Base-by-base conservation (phyloP, 2,113 vertebrate species). In the Taurulus bubalis region DNA sequence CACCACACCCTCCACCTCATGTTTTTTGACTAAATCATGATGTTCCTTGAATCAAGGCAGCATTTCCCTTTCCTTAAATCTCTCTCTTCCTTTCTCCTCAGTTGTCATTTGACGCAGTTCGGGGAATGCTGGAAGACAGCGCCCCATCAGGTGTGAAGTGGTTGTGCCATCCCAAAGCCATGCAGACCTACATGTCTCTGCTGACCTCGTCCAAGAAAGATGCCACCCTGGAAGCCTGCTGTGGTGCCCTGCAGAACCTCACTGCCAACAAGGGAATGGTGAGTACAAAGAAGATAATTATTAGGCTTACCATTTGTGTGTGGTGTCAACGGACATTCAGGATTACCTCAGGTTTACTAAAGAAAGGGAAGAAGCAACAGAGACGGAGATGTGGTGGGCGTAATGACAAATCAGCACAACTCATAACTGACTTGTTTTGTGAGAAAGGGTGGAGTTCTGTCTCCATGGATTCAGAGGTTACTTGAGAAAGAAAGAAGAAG, bases 171-270 rank as follows among this genome's bases (percentile, higher is more conserved):
- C 96, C 95, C 0, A 96, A 96, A 82, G 94, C 96, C 49, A 94
- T 98, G 91, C 94, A 95, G 58, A 95, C 94, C 58, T 99, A 99
- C 85, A 87, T 98, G 88, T 94, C 93, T 68, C 94, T 99, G 69
- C 94, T 99, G 92, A 86, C 92, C 64, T 94, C 92, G 4, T 96
- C 97, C 85, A 90, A 95, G 92, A 98, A 97, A 10, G 95, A 96
- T 0, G 91, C 93, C 42, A 98, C 96, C 9, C 74, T 96, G 81
- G 97, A 98, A 85, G 98, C 98, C 63, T 96, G 96, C 73, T 96
- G 96, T 2, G 98, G 98, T 2, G 96, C 97, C 26, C 93, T 99
- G 90, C 98, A 98, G 93, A 99, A 99, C 91, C 96, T 99, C 79
- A 98, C 98, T 0, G 96, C 97, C 1, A 95, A 92, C 90, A 93